Evolutionary conservation across 2,113 vertebrate species (phyloP), one percentile per base, ranked within the genome.

Genomic region (Solea solea): DNA sequence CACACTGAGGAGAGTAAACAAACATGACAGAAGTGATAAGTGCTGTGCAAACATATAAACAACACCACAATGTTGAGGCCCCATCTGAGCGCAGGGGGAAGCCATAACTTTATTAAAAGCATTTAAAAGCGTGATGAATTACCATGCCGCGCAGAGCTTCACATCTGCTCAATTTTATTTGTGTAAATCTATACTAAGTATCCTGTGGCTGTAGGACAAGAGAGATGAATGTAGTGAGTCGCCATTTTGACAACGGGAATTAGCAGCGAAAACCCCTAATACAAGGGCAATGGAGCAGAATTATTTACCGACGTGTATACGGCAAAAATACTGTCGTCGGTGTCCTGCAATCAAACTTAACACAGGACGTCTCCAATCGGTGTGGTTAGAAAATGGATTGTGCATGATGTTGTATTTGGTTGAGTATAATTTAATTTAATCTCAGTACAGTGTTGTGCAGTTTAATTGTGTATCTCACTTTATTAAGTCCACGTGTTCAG

Each of bases 1-100:
- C 86, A 87, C 86, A 72, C 81, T 53, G 74, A 82, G 85, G 60
- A 81, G 89, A 88, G 92, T 90, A 92, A 94, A 93, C 93, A 94
- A 94, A 94, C 92, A 92, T 39, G 84, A 90, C 90, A 88, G 90
- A 90, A 91, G 91, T 93, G 93, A 94, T 94, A 94, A 94, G 93
- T 89, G 90, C 88, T 90, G 90, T 85, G 91, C 90, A 94, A 94
- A 94, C 91, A 94, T 81, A 88, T 91, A 90, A 94, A 94, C 93
- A 94, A 92, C 88, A 79, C 67, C 74, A 68, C 70, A 41, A 59
- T 70, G 81, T 71, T 73, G 69, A 86, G 78, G 21, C 21, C 21
- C 85, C 88, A 86, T 86, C 88, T 91, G 90, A 92, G 89, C 72
- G 63, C 89, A 14, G 69, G 68, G 69, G 68, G 45, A 88, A 87